Evolutionary conservation across 2,888 invertebrate genomes (phyloP), one percentile per base, ranked within the genome.

Genomic region (Idaea straminata): DNA sequence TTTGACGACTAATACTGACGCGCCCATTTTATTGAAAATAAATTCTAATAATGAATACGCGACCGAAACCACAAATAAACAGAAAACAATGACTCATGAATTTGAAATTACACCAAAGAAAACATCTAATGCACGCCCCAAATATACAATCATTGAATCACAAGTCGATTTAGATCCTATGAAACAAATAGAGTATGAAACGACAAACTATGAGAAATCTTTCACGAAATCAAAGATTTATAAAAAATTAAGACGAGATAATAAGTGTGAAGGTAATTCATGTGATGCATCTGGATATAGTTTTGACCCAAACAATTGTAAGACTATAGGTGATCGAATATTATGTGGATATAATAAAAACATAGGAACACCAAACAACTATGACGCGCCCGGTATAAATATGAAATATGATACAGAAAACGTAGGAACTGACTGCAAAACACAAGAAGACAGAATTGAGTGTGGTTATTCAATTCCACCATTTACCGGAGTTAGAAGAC

Each of bases 291-390:
- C 71, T 3, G 83, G 86, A 2, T 90, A 90, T 62, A 82, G 83
- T 57, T 90, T 74, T 66, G 78, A 89, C 72, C 79, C 74, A 38
- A 78, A 72, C 25, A 75, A 78, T 64, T 91, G 91, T 70, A 83
- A 79, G 75, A 67, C 75, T 15, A 63, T 83, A 0, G 80, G 82
- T 5, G 77, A 83, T 47, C 83, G 88, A 70, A 72, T 87, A 59
- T 72, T 90, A 5, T 91, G 91, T 76, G 91, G 91, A 4, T 91
- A 90, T 68, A 78, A 89, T 15, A 87, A 83, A 76, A 88, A 90
- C 70, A 72, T 70, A 59, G 85, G 82, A 5, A 64, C 75, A 5
- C 47, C 72, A 7, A 72, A 75, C 65, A 69, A 72, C 34, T 47
- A 47, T 47, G 47, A 47, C 47, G 13, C 10, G 47, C 67, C 73